These are phyloP conservation scores for Uria aalge DNA, from an alignment of 2,113 vertebrate genomes.

Conservation along the genomic window DNA sequence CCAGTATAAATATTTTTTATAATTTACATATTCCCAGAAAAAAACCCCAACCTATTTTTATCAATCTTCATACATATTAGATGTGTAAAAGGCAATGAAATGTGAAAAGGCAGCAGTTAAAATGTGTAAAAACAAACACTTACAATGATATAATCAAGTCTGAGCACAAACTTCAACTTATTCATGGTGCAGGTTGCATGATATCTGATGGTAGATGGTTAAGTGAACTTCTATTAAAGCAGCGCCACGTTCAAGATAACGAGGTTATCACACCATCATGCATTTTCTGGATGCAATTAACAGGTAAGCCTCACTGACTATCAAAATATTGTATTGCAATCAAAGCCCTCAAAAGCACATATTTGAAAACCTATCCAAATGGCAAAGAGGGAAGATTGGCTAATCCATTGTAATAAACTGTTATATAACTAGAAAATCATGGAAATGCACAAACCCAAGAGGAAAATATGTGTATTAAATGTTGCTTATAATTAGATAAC, in stretches of 20 bases:
- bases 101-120: neutral
- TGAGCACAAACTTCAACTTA: neutral
- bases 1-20: neutral
- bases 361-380: neutral
- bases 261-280: neutral
- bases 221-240: neutral
- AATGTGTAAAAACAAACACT: neutral
- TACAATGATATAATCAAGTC: neutral
- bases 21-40: neutral
- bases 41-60: neutral
- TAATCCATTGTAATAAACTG: neutral
- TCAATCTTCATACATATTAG: neutral
- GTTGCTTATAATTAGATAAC: neutral
- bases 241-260: neutral
- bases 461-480: neutral
- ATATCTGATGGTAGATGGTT: neutral
- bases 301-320: neutral
- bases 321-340: constrained; percentile 3
- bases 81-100: neutral
- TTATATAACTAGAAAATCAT: neutral
- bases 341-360: neutral
- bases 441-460: neutral
- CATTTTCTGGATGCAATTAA: constrained; percentile 26
- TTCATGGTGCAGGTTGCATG: neutral
- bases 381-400: neutral